phyloP scores from a whole-genome alignment of 2,888 invertebrate species.

The Microctonus brassicae region DNA sequence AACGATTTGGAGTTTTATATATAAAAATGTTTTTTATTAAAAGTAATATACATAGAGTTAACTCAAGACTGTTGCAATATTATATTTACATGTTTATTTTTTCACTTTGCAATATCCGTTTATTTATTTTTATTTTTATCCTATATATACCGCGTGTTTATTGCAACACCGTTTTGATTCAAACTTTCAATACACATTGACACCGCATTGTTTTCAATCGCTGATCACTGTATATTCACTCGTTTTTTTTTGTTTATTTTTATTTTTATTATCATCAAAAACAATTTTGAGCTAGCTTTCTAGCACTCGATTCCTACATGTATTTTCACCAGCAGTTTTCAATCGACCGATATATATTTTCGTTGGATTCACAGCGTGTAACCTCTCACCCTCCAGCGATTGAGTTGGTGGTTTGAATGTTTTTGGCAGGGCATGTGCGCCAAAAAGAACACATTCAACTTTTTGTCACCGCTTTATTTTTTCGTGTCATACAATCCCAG shows the following conservation, averaged over 20 bases:
- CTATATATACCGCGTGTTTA: neutral
- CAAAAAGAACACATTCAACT: slow-evolving; percentile 23
- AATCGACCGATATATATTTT: slow-evolving; percentile 24
- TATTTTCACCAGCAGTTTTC: neutral
- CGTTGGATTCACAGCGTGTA: slow-evolving; percentile 1
- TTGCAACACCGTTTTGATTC: slow-evolving; percentile 2
- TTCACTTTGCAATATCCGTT: neutral
- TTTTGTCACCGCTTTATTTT: slow-evolving; percentile 39
- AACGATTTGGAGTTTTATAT: neutral
- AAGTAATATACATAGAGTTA: neutral
- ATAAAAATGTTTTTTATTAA: neutral
- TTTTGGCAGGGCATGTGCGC: slow-evolving; percentile 8
- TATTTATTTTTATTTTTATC: slow-evolving; percentile 1
- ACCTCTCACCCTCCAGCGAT: too few species aligned
- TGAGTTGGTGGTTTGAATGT: neutral
- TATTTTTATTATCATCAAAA: neutral
- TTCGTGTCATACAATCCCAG: slow-evolving; percentile 18
- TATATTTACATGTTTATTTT: neutral
- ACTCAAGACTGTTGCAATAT: neutral
- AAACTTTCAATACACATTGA: neutral
- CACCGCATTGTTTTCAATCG: slow-evolving; percentile 1
- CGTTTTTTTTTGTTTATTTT: slow-evolving; percentile 12
- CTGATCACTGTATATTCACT: slow-evolving; percentile 1
- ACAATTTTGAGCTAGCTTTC: neutral
- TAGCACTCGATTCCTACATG: neutral